A percentile compares a stretch with the other conserved stretches of the same genome.
Evolutionary conservation across 2,888 invertebrate genomes (phyloP).

Genomic region (Lysandra bellargus): DNA sequence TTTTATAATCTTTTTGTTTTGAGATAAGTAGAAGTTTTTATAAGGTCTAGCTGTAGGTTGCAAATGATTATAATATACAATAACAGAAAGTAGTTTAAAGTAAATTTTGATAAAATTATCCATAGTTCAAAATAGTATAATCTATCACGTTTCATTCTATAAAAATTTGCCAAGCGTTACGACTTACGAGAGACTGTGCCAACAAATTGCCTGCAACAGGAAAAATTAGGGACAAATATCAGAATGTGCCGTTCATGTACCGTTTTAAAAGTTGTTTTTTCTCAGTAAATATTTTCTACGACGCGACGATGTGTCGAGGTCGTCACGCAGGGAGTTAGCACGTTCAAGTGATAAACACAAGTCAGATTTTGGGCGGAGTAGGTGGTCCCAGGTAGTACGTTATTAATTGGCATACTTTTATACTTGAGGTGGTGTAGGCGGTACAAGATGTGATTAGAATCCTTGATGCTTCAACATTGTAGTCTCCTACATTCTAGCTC

Average conservation of each 20-base stretch:
- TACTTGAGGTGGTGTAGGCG: not conserved
- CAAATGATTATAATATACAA: not conserved
- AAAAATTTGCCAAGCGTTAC: not conserved
- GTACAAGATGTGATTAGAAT: not conserved
- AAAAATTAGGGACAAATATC: not conserved
- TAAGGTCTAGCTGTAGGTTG: not conserved
- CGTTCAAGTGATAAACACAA: not conserved
- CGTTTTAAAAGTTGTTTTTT: constrained; percentile 4
- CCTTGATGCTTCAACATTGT: not conserved
- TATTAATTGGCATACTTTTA: constrained; percentile 15
- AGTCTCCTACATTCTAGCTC: not conserved
- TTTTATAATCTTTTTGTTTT: too few relatives aligned
- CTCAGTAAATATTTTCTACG: constrained; percentile 1
- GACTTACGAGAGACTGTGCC: not conserved
- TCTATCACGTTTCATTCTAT: not conserved
- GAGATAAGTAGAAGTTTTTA: not conserved
- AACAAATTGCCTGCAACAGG: not conserved
- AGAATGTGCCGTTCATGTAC: not conserved
- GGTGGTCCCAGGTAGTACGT: not conserved
- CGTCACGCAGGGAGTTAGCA: constrained; percentile 16
- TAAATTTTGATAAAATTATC: too few relatives aligned
- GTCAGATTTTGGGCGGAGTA: not conserved
- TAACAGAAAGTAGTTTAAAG: too few relatives aligned
- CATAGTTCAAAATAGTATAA: too few relatives aligned
- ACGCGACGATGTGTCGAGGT: constrained; percentile 9